phyloP scores from a whole-genome alignment of 2,888 invertebrate genomes.

The Hyles lineata region DNA sequence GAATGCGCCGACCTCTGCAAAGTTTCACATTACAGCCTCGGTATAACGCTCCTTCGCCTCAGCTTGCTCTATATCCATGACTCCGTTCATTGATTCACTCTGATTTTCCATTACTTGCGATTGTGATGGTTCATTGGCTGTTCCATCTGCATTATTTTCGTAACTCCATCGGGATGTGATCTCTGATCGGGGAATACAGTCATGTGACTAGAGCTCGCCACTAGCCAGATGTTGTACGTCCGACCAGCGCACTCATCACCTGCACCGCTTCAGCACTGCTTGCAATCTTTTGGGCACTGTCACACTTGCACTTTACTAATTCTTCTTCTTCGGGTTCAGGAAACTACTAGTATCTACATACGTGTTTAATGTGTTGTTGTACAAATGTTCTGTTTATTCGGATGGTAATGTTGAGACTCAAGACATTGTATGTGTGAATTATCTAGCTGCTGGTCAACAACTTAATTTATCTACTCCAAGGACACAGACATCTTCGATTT shows the following conservation, averaged over 20 bases:
- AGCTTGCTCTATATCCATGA: slow-evolving; percentile 27
- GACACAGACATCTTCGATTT: too few relatives aligned
- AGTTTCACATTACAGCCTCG: slow-evolving; percentile 33
- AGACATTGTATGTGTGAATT: too few relatives aligned
- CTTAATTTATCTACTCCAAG: too few relatives aligned
- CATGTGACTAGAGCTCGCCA: slow-evolving; percentile 15
- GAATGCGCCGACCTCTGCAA: slow-evolving; percentile 84
- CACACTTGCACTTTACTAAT: slow-evolving; percentile 35
- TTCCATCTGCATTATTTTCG: neutral
- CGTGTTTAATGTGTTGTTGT: too few relatives aligned
- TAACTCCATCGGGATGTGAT: neutral
- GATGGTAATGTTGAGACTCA: too few relatives aligned
- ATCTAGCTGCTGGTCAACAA: too few relatives aligned
- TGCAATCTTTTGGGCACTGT: slow-evolving; percentile 43
- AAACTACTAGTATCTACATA: too few relatives aligned
- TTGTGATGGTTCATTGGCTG: neutral
- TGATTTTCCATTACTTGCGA: too few relatives aligned
- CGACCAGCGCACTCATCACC: slow-evolving; percentile 25
- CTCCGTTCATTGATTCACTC: neutral
- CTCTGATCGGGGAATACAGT: neutral
- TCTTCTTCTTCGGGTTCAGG: too few relatives aligned
- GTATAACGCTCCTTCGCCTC: slow-evolving; percentile 47
- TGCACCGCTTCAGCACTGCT: slow-evolving; percentile 45
- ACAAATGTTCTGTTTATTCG: too few relatives aligned
- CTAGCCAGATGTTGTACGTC: slow-evolving; percentile 17